A percentile compares a stretch with the other conserved stretches of the same genome.
phyloP scores from a whole-genome alignment of 1,140 invertebrate species.

The Eurosta solidaginis region DNA sequence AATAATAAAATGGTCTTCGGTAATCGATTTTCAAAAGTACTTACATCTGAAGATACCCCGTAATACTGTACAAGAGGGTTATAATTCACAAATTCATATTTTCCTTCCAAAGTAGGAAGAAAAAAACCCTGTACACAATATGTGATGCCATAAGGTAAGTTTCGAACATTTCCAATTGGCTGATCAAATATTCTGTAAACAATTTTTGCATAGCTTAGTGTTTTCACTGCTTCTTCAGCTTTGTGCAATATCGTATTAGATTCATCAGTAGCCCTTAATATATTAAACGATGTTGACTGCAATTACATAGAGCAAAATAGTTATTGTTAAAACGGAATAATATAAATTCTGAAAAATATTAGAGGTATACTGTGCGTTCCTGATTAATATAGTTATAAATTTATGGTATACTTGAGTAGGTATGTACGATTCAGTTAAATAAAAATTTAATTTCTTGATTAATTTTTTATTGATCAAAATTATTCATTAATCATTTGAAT shows the following conservation, averaged over 20 bases:
- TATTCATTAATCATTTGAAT: no score
- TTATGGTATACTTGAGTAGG: no score
- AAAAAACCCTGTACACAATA: constrained; percentile 35
- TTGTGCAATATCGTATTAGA: constrained; percentile 40
- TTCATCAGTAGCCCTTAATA: constrained; percentile 37
- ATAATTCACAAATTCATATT: constrained; percentile 34
- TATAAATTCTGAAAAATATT: not conserved
- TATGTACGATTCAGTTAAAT: no score
- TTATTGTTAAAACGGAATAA: not conserved
- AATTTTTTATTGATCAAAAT: no score
- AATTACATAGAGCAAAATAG: not conserved
- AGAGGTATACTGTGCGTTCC: no score
- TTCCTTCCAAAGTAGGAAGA: not conserved
- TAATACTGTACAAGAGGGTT: constrained; percentile 30
- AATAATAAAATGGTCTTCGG: no score
- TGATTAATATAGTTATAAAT: no score
- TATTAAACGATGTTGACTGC: not conserved
- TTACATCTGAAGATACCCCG: constrained; percentile 20
- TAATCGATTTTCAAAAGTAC: not conserved
- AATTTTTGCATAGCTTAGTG: constrained; percentile 11
- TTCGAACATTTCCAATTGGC: constrained; percentile 10
- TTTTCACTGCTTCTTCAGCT: not conserved
- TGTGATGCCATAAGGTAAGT: constrained; percentile 1
- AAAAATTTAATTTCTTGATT: no score
- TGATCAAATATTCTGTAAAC: constrained; percentile 30